Percentiles rank a stretch among this genome's conserved stretches.
Evolutionary conservation across 2,797 vertebrate species (phyloP).

Genomic region (Sebastes aleutianus): DNA sequence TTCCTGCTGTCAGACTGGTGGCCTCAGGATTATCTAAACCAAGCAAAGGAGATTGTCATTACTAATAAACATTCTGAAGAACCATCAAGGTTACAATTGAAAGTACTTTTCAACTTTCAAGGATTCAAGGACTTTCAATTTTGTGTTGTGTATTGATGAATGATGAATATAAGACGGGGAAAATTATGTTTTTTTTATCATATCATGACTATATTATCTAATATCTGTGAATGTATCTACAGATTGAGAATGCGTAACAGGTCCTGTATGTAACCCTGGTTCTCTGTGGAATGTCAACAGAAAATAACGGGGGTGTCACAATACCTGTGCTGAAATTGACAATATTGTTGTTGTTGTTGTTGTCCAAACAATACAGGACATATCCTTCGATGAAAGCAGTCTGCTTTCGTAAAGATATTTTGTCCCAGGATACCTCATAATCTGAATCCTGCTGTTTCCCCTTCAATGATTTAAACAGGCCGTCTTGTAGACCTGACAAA

Average conservation of each 20-base stretch:
- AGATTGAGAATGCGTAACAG: neutral
- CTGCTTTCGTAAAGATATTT: conserved; percentile 36
- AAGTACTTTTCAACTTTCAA: neutral
- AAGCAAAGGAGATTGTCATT: neutral
- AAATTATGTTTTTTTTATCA: too few species aligned
- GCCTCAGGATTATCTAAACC: conserved; percentile 12
- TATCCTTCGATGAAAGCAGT: conserved; percentile 70
- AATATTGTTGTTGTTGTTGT: accelerated
- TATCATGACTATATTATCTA: too few species aligned
- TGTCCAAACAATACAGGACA: conserved; percentile 19
- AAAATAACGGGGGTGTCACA: neutral
- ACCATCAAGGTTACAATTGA: neutral
- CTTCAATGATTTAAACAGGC: conserved; percentile 24
- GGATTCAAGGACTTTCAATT: too few species aligned
- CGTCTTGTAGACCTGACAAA: conserved; percentile 24
- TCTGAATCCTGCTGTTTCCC: neutral
- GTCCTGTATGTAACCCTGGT: neutral
- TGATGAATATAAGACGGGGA: too few species aligned
- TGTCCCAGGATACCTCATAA: conserved; percentile 66
- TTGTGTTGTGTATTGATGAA: too few species aligned
- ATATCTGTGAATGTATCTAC: neutral
- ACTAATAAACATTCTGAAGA: neutral
- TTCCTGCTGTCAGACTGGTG: conserved; percentile 29
- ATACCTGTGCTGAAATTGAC: conserved; percentile 48
- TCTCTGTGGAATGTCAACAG: neutral